A percentile compares a stretch with the other conserved stretches of the same genome.
Evolutionary conservation across 2,888 invertebrate genomes (phyloP).

Genomic region (Hartigia nigra): DNA sequence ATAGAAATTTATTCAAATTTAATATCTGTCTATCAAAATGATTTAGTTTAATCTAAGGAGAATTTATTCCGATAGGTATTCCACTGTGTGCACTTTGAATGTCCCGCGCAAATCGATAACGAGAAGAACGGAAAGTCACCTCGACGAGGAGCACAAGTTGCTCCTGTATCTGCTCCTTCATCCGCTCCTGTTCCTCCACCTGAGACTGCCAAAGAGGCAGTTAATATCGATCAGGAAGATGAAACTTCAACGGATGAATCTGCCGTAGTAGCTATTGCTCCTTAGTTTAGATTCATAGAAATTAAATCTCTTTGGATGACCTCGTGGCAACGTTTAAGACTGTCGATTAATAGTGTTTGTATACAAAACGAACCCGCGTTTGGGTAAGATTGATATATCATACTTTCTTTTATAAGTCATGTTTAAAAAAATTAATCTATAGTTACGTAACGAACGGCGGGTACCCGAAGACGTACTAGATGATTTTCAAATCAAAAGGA

Average conservation of each 20-base stretch:
- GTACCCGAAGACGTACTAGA: not conserved
- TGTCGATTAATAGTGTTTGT: conserved; percentile 7
- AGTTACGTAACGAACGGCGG: not conserved
- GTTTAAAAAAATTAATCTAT: not conserved
- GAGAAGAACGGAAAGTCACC: conserved; percentile 45
- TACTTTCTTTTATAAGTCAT: not conserved
- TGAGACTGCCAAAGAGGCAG: conserved; percentile 58
- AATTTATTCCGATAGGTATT: conserved; percentile 77
- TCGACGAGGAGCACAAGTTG: conserved; percentile 26
- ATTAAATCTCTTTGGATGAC: conserved; percentile 1
- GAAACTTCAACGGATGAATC: conserved; percentile 38
- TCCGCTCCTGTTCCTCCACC: conserved; percentile 38
- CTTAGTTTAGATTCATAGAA: conserved; percentile 20
- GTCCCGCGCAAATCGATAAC: conserved; percentile 77
- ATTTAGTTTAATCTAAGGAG: not conserved
- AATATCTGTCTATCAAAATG: not conserved
- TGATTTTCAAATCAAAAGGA: conserved; percentile 1
- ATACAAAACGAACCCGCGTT: not conserved
- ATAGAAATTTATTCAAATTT: conserved; percentile 13
- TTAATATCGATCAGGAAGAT: conserved; percentile 54
- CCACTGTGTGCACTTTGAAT: conserved; percentile 98
- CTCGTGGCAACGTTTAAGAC: conserved; percentile 3
- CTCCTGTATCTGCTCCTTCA: conserved; percentile 1
- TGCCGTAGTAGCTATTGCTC: conserved; percentile 31
- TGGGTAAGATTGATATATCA: not conserved